Base-by-base conservation (phyloP, 2,797 vertebrate genomes). In the Lutjanus campechanus region DNA sequence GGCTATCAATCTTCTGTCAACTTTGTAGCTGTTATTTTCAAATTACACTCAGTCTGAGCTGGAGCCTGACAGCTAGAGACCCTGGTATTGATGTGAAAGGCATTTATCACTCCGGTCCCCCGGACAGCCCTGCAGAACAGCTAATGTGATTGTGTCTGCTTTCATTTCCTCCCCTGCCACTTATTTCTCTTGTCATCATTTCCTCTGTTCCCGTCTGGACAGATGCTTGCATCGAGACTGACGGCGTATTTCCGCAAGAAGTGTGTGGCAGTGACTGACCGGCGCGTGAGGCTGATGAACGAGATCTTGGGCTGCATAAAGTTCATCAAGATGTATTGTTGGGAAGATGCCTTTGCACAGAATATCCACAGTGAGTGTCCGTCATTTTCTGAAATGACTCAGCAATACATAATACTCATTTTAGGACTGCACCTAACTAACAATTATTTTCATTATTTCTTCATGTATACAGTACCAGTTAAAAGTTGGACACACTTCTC, bases 321-420 rank as follows among this genome's bases (percentile, higher is more conserved):
- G 93, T 96, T 96, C 94, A 96, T 97, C 93, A 97, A 97, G 94
- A 96, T 96, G 96, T 96, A 97, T 81, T 96, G 96, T 87, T 97
- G 96, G 96, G 96, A 97, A 78, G 94, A 94, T 16, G 92, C 91
- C 47, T 97, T 97, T 43, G 85, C 95, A n/a, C 90, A 91, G n/a
- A 96, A 96, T 79, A 69, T 97, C 70, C 91, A 93, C 81, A 95
- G 96, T 97, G 88, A 96, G 96, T 94, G 60, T 4, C 65, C 50
- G 58, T 46, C 69, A 8, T 60, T 19, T 65, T 69, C 49, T 51
- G 16, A 8, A 54, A 78, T 82, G 86, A 87, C 68, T 91, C 50
- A 7, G 62, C 74, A 7, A 29, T 46, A 22, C 22, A 58, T 60
- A 29, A 77, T 10, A 17, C 46, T 36, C 29, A 36, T 36, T 36